These are phyloP conservation scores for Nansenia antarctica DNA, from an alignment of 2,113 vertebrate genomes.

Conservation along the genomic window DNA sequence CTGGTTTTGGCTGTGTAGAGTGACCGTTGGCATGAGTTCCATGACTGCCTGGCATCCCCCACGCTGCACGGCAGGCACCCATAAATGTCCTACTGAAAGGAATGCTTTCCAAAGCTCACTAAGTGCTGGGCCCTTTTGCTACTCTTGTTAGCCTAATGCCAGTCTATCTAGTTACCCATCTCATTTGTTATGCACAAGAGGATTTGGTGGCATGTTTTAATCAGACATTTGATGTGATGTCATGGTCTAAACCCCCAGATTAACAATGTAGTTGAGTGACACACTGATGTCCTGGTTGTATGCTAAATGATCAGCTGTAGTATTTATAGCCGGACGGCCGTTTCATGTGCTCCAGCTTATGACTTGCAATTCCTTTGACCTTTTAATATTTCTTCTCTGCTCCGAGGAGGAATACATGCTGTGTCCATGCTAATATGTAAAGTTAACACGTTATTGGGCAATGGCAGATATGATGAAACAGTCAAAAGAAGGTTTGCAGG, in stretches of 20 bases:
- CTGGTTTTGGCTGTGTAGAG: constrained; percentile 18
- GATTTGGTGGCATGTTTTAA: neutral
- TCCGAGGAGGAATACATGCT: constrained; percentile 24
- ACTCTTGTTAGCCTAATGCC: neutral
- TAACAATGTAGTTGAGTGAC: constrained; percentile 5
- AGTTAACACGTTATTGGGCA: neutral
- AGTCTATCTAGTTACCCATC: too few species aligned
- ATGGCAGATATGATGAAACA: neutral
- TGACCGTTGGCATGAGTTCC: constrained; percentile 13
- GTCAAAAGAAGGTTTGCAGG: neutral
- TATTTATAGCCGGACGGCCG: constrained; percentile 66
- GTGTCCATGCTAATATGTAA: neutral
- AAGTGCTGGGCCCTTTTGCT: neutral
- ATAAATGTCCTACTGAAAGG: neutral
- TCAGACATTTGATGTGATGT: neutral
- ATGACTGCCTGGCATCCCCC: constrained; percentile 1
- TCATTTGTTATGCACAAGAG: too few species aligned
- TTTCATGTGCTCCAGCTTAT: constrained; percentile 25
- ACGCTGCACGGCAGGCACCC: neutral
- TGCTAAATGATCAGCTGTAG: constrained; percentile 43
- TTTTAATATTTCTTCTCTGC: constrained; percentile 33
- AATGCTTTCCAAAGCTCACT: neutral
- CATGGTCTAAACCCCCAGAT: neutral
- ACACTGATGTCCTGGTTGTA: constrained; percentile 19
- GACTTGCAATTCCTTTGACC: constrained; percentile 46